Percentiles rank a stretch among this genome's conserved stretches.
phyloP scores from a whole-genome alignment of 2,113 vertebrate genomes.

The Chauna torquata region DNA sequence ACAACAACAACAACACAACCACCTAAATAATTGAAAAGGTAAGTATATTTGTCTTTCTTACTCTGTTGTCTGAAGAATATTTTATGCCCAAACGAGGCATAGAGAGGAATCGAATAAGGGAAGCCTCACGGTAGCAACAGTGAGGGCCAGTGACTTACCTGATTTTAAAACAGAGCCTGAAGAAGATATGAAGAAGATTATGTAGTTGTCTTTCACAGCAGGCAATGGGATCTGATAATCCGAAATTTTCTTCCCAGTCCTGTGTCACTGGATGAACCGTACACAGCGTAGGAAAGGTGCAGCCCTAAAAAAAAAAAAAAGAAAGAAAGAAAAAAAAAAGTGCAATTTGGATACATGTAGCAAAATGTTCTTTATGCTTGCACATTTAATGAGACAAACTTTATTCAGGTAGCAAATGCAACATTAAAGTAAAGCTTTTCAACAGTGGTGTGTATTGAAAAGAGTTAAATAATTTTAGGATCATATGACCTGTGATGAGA shows the following conservation, averaged over 20 bases:
- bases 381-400: not conserved
- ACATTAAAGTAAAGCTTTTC: not conserved
- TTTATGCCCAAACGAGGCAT: not conserved
- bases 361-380: not conserved
- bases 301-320: not conserved
- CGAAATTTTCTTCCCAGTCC: not conserved
- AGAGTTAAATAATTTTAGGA: not conserved
- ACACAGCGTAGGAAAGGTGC: too few species aligned
- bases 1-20: not conserved
- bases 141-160: not conserved
- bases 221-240: too few species aligned
- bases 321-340: not conserved
- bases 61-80: not conserved
- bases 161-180: not conserved
- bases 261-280: not conserved
- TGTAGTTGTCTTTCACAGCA: not conserved
- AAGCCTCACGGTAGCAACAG: not conserved
- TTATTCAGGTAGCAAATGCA: not conserved
- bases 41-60: not conserved
- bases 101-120: not conserved
- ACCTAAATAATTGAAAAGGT: not conserved
- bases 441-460: not conserved
- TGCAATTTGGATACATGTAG: accelerated
- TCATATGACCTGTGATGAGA: not conserved
- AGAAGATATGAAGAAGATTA: not conserved